phyloP scores from a whole-genome alignment of 1,140 invertebrate species.

The Trichogramma pretiosum region DNA sequence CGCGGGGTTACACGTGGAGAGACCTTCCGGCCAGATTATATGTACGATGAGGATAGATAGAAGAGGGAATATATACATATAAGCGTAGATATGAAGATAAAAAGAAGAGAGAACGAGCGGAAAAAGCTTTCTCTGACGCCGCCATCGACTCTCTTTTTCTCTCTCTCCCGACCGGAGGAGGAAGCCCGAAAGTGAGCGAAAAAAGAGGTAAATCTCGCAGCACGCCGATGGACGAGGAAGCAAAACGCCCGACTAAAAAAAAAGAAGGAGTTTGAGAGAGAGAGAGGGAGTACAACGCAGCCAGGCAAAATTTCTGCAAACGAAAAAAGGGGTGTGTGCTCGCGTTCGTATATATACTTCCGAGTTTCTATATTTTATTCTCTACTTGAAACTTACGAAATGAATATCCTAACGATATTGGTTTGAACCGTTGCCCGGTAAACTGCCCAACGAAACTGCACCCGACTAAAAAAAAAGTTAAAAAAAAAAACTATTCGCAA shows the following conservation, averaged over 20 bases:
- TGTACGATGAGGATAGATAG: too few relatives aligned
- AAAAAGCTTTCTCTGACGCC: too few relatives aligned
- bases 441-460: conserved; percentile 5
- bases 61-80: not conserved
- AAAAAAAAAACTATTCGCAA: conserved; percentile 8
- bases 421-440: conserved; percentile 19
- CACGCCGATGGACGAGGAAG: too few relatives aligned
- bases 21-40: too few relatives aligned
- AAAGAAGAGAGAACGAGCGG: conserved; percentile 19
- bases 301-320: conserved; percentile 18
- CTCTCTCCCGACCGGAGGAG: conserved; percentile 1
- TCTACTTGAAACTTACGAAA: conserved; percentile 44
- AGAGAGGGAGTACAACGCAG: too few relatives aligned
- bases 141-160: too few relatives aligned
- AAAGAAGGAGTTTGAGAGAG: too few relatives aligned
- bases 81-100: conserved; percentile 3
- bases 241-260: too few relatives aligned
- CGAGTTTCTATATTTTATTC: conserved; percentile 41
- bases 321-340: conserved; percentile 16
- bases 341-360: conserved; percentile 23
- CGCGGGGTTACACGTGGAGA: too few relatives aligned
- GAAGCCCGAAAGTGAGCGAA: conserved; percentile 13
- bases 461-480: conserved; percentile 1
- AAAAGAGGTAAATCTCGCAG: conserved; percentile 16
- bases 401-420: conserved; percentile 44